Evolutionary conservation across 1,140 invertebrate genomes (phyloP), one percentile per base, ranked within the genome.

Genomic region (Luehdorfia chinensis): DNA sequence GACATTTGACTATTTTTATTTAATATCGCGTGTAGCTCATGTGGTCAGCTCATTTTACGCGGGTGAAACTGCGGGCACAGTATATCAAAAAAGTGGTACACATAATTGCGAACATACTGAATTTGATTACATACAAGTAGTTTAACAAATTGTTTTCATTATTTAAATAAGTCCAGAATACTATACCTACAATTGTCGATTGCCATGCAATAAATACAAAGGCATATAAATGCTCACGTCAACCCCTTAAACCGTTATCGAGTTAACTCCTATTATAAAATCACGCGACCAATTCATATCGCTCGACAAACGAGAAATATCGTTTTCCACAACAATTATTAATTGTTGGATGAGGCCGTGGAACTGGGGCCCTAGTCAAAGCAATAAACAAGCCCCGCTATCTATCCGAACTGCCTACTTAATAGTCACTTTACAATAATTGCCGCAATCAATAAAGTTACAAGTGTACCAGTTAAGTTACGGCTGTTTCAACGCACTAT

Each of bases 361-460:
- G 55, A 67, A 55, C 36, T 30, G 39, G 54, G 49, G 53, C 30
- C 45, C 54, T 53, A 60, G 47, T 59, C 51, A 50, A 48, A 19
- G 41, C 50, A 54, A 62, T 66, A 66, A 66, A 66, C 52, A 43
- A 46, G 43, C 39, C 33, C 37, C 27, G 28, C 45, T 66, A 59
- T 61, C 53, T 55, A 45, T 47, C 53, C 47, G 21, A 47, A 50
- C 46, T 47, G 39, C 50, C 64, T 74, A 68, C 60, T 66, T 71
- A 77, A 74, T 74, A 66, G 70, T 50, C 69, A 53, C 57, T 72
- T 70, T 61, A 59, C 57, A 63, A 60, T 69, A 71, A 71, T 72
- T 72, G 72, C 39, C 32, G 56, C 53, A 51, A 63, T 72, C 67
- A 66, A 69, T 66, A 60, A 64, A 51, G 31, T 59, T 49, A 46